These are phyloP conservation scores for Dolichoris vasculosae DNA, from an alignment of 1,140 invertebrate species.

Conservation along the genomic window DNA sequence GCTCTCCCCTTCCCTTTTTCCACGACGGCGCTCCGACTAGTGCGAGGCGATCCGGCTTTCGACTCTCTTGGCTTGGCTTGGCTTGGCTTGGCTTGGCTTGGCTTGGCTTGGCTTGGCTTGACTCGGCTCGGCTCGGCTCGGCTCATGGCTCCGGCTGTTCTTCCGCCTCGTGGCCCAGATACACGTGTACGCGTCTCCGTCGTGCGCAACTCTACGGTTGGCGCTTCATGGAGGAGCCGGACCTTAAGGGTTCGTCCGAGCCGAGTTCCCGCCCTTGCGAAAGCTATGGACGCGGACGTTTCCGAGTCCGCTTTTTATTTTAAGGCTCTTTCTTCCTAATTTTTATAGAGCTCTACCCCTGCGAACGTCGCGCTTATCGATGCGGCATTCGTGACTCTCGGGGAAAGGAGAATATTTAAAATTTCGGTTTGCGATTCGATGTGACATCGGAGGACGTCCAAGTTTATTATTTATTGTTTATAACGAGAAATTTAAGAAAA, in stretches of 20 bases:
- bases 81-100: background rate
- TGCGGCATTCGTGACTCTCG: no score
- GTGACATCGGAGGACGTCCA: no score
- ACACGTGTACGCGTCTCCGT: constrained; percentile 13
- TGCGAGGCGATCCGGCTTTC: background rate
- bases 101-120: background rate
- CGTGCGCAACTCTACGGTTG: background rate
- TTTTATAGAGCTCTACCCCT: no score
- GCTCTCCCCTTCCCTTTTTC: constrained; percentile 16
- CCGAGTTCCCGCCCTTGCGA: background rate
- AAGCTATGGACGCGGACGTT: background rate
- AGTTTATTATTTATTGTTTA: no score
- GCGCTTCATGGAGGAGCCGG: background rate
- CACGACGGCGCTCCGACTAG: background rate
- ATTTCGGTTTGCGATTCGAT: no score
- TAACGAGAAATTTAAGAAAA: no score
- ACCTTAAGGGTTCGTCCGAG: background rate
- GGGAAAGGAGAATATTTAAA: no score
- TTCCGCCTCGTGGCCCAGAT: constrained; percentile 44
- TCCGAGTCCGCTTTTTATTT: no score
- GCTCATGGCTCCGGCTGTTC: background rate
- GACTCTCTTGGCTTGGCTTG: background rate
- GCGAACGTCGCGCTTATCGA: no score
- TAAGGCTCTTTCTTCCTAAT: no score
- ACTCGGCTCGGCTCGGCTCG: no score